Evolutionary conservation across 1,140 invertebrate genomes (phyloP), one percentile per base, ranked within the genome.

Genomic region (Ostrea denselamellosa): DNA sequence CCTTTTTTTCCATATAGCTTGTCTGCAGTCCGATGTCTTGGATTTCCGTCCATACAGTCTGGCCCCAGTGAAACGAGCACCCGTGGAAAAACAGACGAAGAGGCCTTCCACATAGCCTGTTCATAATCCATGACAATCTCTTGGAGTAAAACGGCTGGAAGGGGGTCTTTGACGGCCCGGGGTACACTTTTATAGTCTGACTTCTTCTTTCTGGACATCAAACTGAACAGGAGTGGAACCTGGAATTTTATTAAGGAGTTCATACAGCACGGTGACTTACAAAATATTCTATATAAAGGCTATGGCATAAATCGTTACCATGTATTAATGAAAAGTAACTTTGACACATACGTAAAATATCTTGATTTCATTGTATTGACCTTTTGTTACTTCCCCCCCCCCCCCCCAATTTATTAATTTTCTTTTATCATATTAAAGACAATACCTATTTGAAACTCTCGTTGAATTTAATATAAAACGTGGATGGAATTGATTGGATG

Each of bases 401-500:
- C n/a, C n/a, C n/a, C 53, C 81, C 52, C 28, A 71, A 56, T 7
- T 85, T 56, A 3, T 9, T 14, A 56, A 12, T 56, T 56, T 56
- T 12, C 9, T 12, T 56, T 56, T 56, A 5, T 12, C 17, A 56
- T 14, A 56, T 56, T 56, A 19, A 68, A 9, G 25, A 22, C 9
- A 22, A 68, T 68, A 68, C 65, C 65, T 68, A 22, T 28, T 68
- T 68, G 65, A 22, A 68, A 22, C 65, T 22, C 25, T 68, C 65
- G 12, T 22, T 71, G 22, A 9, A 52, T 12, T 62, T 83, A 8
- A 86, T 34, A 28, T n/a, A 90, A 86, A 8, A 8, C 82, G 56
- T 90, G 89, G 22, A 88, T 86, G 7, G 71, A 58, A 58, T 34
- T 88, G 89, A 7, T 12, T 34, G 58, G 86, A 88, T 17, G 89